phyloP scores from a whole-genome alignment of 2,888 invertebrate species.

The Subacronicta megacephala region DNA sequence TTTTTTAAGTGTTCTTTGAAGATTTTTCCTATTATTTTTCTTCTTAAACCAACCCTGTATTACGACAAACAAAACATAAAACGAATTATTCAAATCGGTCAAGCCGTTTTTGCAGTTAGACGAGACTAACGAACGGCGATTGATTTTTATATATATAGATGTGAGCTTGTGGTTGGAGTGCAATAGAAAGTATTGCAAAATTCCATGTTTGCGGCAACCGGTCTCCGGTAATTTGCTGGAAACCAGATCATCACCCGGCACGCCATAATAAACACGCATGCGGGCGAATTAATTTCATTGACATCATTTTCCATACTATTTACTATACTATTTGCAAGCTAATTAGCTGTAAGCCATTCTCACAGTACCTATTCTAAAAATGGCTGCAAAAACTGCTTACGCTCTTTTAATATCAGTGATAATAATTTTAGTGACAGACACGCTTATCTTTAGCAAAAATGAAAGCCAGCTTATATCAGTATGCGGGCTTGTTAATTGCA shows the following conservation, averaged over 20 bases:
- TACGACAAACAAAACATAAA: too few relatives aligned
- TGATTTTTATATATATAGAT: too few relatives aligned
- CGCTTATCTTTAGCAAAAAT: conserved; percentile 41
- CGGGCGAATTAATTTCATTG: conserved; percentile 66
- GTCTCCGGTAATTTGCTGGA: conserved; percentile 66
- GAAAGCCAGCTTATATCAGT: conserved; percentile 21
- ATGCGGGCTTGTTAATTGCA: conserved; percentile 53
- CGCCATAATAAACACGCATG: conserved; percentile 61
- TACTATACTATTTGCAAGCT: conserved; percentile 34
- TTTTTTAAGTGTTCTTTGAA: too few relatives aligned
- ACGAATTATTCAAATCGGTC: too few relatives aligned
- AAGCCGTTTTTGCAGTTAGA: too few relatives aligned
- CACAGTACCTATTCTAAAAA: neutral
- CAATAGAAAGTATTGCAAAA: conserved; percentile 80
- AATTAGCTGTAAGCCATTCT: conserved; percentile 29
- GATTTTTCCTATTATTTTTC: too few relatives aligned
- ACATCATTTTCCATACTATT: conserved; percentile 45
- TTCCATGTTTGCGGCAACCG: conserved; percentile 65
- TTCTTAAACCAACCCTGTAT: too few relatives aligned
- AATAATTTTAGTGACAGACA: conserved; percentile 28
- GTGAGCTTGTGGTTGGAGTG: conserved; percentile 27
- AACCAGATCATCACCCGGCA: conserved; percentile 66
- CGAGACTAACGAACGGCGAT: too few relatives aligned
- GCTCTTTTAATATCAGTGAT: conserved; percentile 7
- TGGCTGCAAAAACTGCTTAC: too few relatives aligned